phyloP scores from a whole-genome alignment of 2,888 invertebrate genomes.

The Acanthoscelides obtectus region DNA sequence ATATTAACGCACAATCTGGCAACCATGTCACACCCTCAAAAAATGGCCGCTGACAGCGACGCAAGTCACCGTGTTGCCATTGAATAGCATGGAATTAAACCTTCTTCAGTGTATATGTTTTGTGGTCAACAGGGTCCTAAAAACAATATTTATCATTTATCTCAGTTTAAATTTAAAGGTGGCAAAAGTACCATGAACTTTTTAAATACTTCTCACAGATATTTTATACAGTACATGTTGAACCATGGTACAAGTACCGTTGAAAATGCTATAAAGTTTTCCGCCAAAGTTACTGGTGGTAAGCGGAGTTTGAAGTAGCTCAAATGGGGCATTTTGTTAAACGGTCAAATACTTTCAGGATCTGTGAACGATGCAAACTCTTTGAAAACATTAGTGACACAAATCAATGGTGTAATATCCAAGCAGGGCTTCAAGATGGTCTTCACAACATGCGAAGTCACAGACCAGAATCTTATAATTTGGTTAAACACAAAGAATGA shows the following conservation, averaged over 20 bases:
- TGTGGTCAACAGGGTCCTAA: too few relatives aligned
- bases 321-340: slow-evolving; percentile 2
- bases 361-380: slow-evolving; percentile 14
- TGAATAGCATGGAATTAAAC: too few relatives aligned
- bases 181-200: slow-evolving; percentile 1
- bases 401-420: slow-evolving; percentile 35
- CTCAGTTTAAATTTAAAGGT: too few relatives aligned
- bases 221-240: slow-evolving; percentile 38
- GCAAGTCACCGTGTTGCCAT: too few relatives aligned
- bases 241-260: slow-evolving; percentile 30
- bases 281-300: slow-evolving; percentile 25
- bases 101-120: too few relatives aligned
- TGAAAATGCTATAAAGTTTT: slow-evolving; percentile 29
- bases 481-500: slow-evolving; percentile 38
- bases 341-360: slow-evolving; percentile 22
- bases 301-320: slow-evolving; percentile 5
- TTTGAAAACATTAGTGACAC: slow-evolving; percentile 28
- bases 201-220: slow-evolving; percentile 17
- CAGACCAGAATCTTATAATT: slow-evolving; percentile 29
- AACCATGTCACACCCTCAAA: too few relatives aligned
- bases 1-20: too few relatives aligned
- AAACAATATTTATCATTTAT: too few relatives aligned
- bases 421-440: slow-evolving; percentile 35
- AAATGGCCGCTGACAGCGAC: too few relatives aligned
- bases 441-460: slow-evolving; percentile 35